phyloP scores from a whole-genome alignment of 2,113 vertebrate genomes.

The Acrocephalus kingi region DNA sequence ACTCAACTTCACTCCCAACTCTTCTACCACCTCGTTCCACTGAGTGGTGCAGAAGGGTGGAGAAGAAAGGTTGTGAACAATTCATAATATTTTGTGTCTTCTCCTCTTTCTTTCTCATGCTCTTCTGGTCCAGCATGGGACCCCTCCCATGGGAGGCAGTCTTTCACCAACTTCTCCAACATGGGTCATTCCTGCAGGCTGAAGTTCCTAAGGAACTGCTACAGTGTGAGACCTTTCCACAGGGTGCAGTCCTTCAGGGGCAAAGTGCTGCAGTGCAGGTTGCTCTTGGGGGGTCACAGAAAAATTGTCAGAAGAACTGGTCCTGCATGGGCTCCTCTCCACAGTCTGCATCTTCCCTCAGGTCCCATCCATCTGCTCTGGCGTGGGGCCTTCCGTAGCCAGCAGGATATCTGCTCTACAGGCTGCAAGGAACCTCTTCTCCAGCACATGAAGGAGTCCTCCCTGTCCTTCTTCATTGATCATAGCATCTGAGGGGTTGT shows the following conservation, averaged over 20 bases:
- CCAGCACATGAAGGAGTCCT: not conserved
- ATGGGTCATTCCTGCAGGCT: not conserved
- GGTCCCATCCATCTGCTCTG: not conserved
- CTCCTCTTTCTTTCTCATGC: not conserved
- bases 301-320: not conserved
- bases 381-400: not conserved
- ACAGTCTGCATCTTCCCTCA: not conserved
- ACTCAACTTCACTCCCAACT: not conserved
- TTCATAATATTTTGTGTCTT: not conserved
- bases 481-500: not conserved
- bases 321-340: not conserved
- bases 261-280: not conserved
- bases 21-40: not conserved
- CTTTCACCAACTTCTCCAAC: not conserved
- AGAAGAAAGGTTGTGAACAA: not conserved
- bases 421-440: not conserved
- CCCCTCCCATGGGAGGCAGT: not conserved
- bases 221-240: not conserved
- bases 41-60: not conserved
- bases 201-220: not conserved
- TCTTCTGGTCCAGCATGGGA: not conserved
- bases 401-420: not conserved
- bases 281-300: not conserved
- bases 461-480: not conserved
- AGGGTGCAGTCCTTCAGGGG: not conserved